Evolutionary conservation across 2,888 invertebrate species (phyloP).

Genomic region (Hydraecia micacea): DNA sequence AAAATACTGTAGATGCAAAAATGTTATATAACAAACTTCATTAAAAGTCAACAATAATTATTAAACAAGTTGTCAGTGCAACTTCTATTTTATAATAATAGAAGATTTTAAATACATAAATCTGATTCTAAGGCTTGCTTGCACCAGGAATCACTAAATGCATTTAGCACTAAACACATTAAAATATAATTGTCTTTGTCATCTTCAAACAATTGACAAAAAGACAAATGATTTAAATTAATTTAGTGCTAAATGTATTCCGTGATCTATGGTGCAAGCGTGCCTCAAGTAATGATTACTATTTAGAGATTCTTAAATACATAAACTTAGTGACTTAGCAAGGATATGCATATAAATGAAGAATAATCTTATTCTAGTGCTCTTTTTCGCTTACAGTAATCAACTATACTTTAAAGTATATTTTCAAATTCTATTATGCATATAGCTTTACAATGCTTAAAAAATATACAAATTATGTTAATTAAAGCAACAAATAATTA

Average conservation of each 20-base stretch:
- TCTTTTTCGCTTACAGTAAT: conserved; percentile 8
- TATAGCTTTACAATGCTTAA: conserved; percentile 32
- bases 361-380: conserved; percentile 25
- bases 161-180: neutral
- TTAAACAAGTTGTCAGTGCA: neutral
- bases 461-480: conserved; percentile 44
- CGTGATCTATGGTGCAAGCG: neutral
- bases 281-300: neutral
- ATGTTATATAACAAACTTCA: neutral
- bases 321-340: conserved; percentile 52
- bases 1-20: conserved; percentile 6
- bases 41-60: neutral
- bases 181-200: neutral
- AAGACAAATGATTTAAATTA: no score
- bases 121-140: neutral
- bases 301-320: conserved; percentile 46
- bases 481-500: conserved; percentile 49
- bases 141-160: neutral
- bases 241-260: neutral
- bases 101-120: conserved; percentile 12
- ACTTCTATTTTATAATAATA: conserved; percentile 5
- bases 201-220: neutral
- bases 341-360: conserved; percentile 21
- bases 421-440: conserved; percentile 37
- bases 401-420: conserved; percentile 40